Percentiles rank a stretch among this genome's conserved stretches.
Evolutionary conservation across 2,113 vertebrate genomes (phyloP).

Genomic region (Semnopithecus entellus): DNA sequence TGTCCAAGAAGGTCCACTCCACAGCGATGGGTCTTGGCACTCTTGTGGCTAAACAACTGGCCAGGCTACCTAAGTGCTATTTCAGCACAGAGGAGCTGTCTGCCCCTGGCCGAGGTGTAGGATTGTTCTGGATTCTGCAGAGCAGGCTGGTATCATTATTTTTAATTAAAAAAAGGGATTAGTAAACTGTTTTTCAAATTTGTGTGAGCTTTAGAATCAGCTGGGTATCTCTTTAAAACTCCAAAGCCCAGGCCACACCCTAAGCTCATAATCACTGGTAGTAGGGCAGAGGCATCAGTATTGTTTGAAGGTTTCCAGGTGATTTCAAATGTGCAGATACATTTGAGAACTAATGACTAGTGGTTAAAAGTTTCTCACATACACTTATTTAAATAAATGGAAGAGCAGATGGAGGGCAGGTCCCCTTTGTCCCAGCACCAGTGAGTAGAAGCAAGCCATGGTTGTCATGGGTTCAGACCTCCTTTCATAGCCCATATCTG

Average conservation of each 20-base stretch:
- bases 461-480: background rate
- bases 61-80: background rate
- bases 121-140: background rate
- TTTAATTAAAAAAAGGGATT: background rate
- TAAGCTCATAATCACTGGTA: background rate
- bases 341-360: background rate
- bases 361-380: background rate
- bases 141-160: background rate
- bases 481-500: background rate
- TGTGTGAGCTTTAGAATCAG: background rate
- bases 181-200: background rate
- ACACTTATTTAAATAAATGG: background rate
- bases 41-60: background rate
- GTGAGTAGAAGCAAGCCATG: background rate
- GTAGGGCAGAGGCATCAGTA: background rate
- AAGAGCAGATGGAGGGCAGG: background rate
- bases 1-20: background rate
- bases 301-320: background rate
- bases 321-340: background rate
- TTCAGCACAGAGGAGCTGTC: no score
- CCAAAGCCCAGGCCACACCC: background rate
- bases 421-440: background rate
- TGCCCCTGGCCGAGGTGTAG: background rate
- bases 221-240: background rate
- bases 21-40: background rate